Evolutionary conservation across 2,113 vertebrate species (phyloP).

Genomic region (Corvus cornix): DNA sequence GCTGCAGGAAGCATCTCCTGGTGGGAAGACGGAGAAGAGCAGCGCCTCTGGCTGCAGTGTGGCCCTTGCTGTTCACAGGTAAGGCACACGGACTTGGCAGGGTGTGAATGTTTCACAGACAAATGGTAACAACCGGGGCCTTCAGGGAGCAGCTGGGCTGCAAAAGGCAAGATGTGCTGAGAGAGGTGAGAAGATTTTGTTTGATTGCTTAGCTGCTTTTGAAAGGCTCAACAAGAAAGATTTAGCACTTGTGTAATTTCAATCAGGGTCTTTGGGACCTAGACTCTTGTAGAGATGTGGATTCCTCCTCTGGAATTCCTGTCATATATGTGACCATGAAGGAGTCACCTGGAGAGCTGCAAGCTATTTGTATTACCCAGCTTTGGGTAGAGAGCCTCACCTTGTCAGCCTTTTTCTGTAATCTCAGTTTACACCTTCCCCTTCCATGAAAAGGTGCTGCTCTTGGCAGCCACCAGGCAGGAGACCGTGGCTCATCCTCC

Average conservation of each 20-base stretch:
- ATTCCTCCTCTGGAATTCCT: background rate
- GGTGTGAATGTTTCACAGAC: background rate
- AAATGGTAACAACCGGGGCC: background rate
- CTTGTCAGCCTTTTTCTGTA: background rate
- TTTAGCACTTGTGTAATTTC: fast-evolving
- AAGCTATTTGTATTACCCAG: background rate
- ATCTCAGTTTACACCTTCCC: background rate
- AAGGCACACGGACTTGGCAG: background rate
- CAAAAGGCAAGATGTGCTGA: background rate
- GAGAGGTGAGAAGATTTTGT: background rate
- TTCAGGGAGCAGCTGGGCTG: background rate
- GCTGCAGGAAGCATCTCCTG: background rate
- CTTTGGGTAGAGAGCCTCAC: background rate
- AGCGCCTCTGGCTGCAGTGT: background rate
- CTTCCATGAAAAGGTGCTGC: fast-evolving
- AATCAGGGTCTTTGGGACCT: background rate
- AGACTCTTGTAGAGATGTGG: background rate
- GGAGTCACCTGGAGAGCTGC: background rate
- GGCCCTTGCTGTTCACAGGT: background rate
- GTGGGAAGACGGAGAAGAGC: background rate
- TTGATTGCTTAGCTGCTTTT: background rate
- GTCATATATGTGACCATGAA: fast-evolving
- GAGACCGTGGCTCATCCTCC: fast-evolving
- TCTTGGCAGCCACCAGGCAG: background rate
- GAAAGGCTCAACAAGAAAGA: background rate